A percentile compares a stretch with the other conserved stretches of the same genome.
phyloP scores from a whole-genome alignment of 1,140 invertebrate genomes.

The Pomacea maculata region DNA sequence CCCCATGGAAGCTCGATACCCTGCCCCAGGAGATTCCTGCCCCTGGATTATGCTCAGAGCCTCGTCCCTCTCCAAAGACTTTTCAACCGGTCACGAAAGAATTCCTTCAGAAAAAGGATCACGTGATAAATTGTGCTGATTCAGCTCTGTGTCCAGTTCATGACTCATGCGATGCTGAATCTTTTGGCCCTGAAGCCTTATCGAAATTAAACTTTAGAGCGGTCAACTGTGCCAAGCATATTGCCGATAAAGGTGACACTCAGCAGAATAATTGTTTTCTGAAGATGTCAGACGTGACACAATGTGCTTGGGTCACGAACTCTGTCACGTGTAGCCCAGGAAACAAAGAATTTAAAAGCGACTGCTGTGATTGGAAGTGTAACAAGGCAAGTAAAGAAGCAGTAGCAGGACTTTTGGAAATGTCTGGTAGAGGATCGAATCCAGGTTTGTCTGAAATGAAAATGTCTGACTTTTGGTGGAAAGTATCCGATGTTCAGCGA shows the following conservation, averaged over 20 bases:
- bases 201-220: not conserved
- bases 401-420: too few relatives aligned
- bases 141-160: not conserved
- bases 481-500: slow-evolving; percentile 13
- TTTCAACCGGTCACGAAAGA: not conserved
- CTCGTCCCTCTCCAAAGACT: not conserved
- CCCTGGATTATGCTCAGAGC: slow-evolving; percentile 14
- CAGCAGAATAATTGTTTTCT: too few relatives aligned
- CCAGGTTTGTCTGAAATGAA: not conserved
- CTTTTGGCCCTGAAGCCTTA: not conserved
- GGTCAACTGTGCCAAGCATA: not conserved
- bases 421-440: not conserved
- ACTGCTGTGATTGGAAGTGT: not conserved
- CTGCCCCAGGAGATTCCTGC: slow-evolving; percentile 3
- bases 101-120: not conserved
- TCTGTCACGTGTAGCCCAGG: not conserved
- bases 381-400: not conserved
- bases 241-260: too few relatives aligned
- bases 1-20: not conserved
- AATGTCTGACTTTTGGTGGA: slow-evolving; percentile 5
- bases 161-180: not conserved
- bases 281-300: too few relatives aligned
- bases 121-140: not conserved
- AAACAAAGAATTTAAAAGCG: not conserved
- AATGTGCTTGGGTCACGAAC: not conserved